Conservation (phyloP, 2,888 invertebrate species). For the Cremastinae sp. region DNA sequence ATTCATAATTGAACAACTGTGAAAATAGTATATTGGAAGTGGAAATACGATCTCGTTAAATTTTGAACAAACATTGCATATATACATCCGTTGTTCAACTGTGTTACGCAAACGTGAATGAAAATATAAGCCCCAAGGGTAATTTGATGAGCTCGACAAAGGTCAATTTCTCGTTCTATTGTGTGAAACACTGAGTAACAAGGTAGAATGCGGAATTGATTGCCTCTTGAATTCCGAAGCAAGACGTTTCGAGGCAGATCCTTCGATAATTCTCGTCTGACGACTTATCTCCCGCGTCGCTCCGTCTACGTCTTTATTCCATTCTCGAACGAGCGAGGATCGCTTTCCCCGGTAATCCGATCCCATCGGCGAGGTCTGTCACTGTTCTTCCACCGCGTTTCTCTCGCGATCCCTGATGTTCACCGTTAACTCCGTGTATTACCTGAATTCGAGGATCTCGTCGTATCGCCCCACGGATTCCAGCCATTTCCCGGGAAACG, state of each 20-base stretch:
- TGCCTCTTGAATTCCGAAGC: conserved; percentile 37
- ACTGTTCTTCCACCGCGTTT: not conserved
- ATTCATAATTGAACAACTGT: too few relatives aligned
- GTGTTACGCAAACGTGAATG: too few relatives aligned
- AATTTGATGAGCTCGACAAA: conserved; percentile 20
- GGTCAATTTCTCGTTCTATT: conserved; percentile 1
- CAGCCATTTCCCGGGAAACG: too few relatives aligned
- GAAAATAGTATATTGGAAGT: too few relatives aligned
- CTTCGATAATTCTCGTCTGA: conserved; percentile 36
- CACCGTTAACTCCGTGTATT: not conserved
- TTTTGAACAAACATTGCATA: too few relatives aligned
- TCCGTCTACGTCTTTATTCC: conserved; percentile 4
- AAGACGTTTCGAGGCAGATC: conserved; percentile 23
- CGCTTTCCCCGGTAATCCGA: conserved; percentile 32
- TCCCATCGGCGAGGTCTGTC: conserved; percentile 38
- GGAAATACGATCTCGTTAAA: too few relatives aligned
- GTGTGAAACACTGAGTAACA: conserved; percentile 8
- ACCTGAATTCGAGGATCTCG: not conserved
- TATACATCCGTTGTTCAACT: too few relatives aligned
- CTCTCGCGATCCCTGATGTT: not conserved
- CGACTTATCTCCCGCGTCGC: conserved; percentile 19
- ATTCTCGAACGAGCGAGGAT: conserved; percentile 30
- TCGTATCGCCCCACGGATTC: too few relatives aligned
- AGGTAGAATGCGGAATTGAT: not conserved
- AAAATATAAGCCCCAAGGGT: conserved; percentile 6